A percentile compares a stretch with the other conserved stretches of the same genome.
Conservation (phyloP, 35 echinoderm and acorn worm species). For the Heliocidaris tuberculata region DNA sequence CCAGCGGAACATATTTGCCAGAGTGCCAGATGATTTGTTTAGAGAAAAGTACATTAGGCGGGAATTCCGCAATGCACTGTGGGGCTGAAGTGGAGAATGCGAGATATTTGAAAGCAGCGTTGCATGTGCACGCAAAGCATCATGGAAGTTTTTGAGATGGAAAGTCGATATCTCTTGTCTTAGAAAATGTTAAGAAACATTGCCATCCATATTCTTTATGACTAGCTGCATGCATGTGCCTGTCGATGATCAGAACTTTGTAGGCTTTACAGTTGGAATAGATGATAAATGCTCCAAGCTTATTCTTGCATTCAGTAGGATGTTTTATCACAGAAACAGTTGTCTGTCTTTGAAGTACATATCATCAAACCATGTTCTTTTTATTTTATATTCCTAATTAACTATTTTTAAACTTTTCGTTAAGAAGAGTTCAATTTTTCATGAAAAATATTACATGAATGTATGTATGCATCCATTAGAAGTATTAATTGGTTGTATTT, state of each 20-base stretch:
- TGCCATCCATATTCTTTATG: not conserved
- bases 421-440: too few relatives aligned
- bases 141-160: not conserved
- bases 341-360: too few relatives aligned
- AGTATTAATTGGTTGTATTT: too few relatives aligned
- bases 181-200: not conserved
- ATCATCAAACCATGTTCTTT: too few relatives aligned
- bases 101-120: not conserved
- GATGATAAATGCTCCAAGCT: not conserved
- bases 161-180: not conserved
- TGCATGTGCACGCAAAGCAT: not conserved
- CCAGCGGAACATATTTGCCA: not conserved
- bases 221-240: not conserved
- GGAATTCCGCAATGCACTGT: not conserved
- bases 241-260: not conserved
- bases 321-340: too few relatives aligned
- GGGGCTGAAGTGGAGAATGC: not conserved
- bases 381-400: too few relatives aligned
- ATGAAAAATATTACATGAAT: too few relatives aligned
- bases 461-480: too few relatives aligned
- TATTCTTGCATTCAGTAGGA: too few relatives aligned
- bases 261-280: not conserved
- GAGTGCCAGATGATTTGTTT: conserved; percentile 37
- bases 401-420: too few relatives aligned
- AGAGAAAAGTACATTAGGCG: conserved; percentile 37